A percentile compares a stretch with the other conserved stretches of the same genome.
phyloP scores from a whole-genome alignment of 2,797 vertebrate genomes.

The Taeniopygia guttata region DNA sequence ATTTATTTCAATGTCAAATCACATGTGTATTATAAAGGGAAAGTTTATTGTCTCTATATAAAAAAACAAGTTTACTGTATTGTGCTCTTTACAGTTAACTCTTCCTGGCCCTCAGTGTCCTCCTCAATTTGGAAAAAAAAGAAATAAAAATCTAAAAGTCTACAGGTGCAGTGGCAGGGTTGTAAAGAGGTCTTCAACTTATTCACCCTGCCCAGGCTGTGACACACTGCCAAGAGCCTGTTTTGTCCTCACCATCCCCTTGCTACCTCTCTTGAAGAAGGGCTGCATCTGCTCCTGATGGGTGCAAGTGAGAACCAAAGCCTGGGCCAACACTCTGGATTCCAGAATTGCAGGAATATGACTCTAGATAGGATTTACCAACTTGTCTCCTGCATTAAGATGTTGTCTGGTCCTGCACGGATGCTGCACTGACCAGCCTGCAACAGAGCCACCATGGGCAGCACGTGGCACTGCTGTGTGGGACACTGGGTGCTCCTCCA shows the following conservation, averaged over 20 bases:
- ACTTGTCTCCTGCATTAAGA: not conserved
- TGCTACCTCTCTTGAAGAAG: not conserved
- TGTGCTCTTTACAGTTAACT: slow-evolving; percentile 64
- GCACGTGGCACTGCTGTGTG: accelerated
- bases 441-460: accelerated
- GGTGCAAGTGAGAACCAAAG: not conserved
- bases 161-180: not conserved
- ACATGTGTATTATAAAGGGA: slow-evolving; percentile 77
- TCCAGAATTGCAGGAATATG: not conserved
- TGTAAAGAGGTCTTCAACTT: not conserved
- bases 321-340: not conserved
- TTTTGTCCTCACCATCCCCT: not conserved
- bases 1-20: slow-evolving; percentile 80
- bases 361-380: not conserved
- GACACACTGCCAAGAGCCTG: not conserved
- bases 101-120: not conserved
- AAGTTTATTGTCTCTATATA: slow-evolving; percentile 74
- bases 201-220: not conserved
- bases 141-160: not conserved
- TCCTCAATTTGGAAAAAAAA: not conserved
- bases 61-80: slow-evolving; percentile 63
- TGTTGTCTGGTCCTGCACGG: not conserved
- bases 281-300: not conserved
- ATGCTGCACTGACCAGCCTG: not conserved
- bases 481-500: not conserved